Conservation (phyloP, 2,797 vertebrate genomes). For the Malacoctenus gilli region DNA sequence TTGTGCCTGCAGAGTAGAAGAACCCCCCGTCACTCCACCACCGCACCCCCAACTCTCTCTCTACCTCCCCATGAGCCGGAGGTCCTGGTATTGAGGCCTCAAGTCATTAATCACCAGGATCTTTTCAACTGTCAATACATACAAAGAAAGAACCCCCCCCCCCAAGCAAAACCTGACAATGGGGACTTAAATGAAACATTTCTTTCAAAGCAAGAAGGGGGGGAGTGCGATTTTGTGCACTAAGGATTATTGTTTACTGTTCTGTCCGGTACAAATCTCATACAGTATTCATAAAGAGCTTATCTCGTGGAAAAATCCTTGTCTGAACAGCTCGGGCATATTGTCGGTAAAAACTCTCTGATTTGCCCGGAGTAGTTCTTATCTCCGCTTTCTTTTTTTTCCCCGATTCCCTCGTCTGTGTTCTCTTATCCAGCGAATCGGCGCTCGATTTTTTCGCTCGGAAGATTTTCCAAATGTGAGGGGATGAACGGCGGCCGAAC, state of each 20-base stretch:
- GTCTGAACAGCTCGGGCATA: slow-evolving; percentile 55
- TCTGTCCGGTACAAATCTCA: slow-evolving; percentile 66
- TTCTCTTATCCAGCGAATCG: slow-evolving; percentile 33
- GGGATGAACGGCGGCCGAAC: no score
- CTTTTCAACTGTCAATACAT: slow-evolving; percentile 88
- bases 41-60: slow-evolving; percentile 44
- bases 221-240: slow-evolving; percentile 76
- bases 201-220: slow-evolving; percentile 26
- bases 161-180: slow-evolving; percentile 84
- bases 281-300: slow-evolving; percentile 80
- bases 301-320: slow-evolving; percentile 65
- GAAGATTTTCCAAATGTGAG: slow-evolving; percentile 18
- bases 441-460: no score
- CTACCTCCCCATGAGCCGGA: slow-evolving; percentile 51
- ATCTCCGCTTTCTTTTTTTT: slow-evolving; percentile 32
- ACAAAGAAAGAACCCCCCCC: slow-evolving; percentile 87
- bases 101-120: slow-evolving; percentile 90
- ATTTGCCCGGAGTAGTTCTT: slow-evolving; percentile 46
- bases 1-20: slow-evolving; percentile 65
- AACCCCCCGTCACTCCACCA: slow-evolving; percentile 35
- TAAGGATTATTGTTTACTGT: slow-evolving; percentile 70
- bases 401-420: no score
- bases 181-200: slow-evolving; percentile 70
- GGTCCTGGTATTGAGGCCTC: slow-evolving; percentile 81
- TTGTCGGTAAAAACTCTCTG: slow-evolving; percentile 59